Base-by-base conservation (phyloP, 2,888 invertebrate genomes). In the Omphaloscelis lunosa region DNA sequence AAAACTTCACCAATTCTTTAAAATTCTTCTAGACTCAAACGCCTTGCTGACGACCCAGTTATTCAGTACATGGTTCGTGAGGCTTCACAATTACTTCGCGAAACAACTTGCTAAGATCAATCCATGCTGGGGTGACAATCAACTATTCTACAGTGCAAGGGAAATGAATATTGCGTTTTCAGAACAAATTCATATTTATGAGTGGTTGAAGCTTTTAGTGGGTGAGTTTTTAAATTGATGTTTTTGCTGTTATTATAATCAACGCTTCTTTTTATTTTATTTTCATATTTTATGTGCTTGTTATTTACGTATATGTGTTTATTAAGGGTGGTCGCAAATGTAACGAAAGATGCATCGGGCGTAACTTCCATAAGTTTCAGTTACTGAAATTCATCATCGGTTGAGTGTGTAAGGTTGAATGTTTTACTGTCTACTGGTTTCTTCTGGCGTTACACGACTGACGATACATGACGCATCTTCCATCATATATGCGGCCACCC, bases 111-210 rank as follows among this genome's bases (percentile, higher is more conserved):
- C 86, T 0, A 34, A 65, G 4, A 70, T 92, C 0, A 94, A 94
- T 65, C 92, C 91, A 1, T 91, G 91, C 70, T 93, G 94, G 94
- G 81, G 87, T 48, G 94, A 94, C 29, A 88, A 93, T 0, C 87
- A 80, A 62, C 78, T 93, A 5, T 93, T 92, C 78, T 80, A 88
- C 29, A 85, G 73, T 0, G 87, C 93, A 0, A 88, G 92, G 74
- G 92, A 93, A 9, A 91, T 93, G 0, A 89, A 90, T 34, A 92
- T 93, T 17, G 92, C 91, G 11, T 83, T 86, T 6, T 68, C 72
- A 7, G 69, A 87, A 76, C 92, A 93, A 67, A 91, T 93, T 23
- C 79, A 86, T 29, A 84, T 87, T 45, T 91, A 93, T 65, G 93
- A 93, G 73, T 63, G 90, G 61, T 66, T 89, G 29, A 78, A 90